Conservation (phyloP, 2,113 vertebrate genomes). For the Aldabrachelys gigantea region DNA sequence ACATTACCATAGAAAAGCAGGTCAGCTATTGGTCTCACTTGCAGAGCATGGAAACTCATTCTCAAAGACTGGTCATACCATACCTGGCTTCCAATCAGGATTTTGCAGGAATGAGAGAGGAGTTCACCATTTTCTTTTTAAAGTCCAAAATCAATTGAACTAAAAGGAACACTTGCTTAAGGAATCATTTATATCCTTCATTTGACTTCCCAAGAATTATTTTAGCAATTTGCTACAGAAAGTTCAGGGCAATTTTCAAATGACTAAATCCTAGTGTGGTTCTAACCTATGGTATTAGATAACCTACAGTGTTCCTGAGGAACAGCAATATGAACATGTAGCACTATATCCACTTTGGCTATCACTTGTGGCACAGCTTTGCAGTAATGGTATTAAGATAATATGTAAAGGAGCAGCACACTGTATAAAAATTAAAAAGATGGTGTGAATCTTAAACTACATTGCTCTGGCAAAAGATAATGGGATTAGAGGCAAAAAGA, state of each 20-base stretch:
- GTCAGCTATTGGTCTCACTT: neutral
- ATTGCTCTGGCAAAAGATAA: neutral
- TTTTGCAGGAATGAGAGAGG: neutral
- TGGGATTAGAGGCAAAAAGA: neutral
- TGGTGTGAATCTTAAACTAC: neutral
- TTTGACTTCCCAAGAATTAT: neutral
- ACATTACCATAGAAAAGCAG: accelerated
- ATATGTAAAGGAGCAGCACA: neutral
- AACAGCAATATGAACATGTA: neutral
- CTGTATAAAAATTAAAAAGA: neutral
- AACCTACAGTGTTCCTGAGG: neutral
- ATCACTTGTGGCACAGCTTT: accelerated
- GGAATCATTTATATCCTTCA: neutral
- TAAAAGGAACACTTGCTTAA: neutral
- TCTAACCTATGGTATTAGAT: neutral
- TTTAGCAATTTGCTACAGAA: neutral
- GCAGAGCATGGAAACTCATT: neutral
- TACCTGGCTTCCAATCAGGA: neutral
- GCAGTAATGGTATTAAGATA: neutral
- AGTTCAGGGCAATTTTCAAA: neutral
- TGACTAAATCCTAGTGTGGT: neutral
- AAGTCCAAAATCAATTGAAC: neutral
- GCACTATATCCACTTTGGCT: neutral
- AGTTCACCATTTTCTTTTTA: neutral
- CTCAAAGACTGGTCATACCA: neutral